phyloP scores from a whole-genome alignment of 2,797 vertebrate genomes.

The Tapirus indicus region DNA sequence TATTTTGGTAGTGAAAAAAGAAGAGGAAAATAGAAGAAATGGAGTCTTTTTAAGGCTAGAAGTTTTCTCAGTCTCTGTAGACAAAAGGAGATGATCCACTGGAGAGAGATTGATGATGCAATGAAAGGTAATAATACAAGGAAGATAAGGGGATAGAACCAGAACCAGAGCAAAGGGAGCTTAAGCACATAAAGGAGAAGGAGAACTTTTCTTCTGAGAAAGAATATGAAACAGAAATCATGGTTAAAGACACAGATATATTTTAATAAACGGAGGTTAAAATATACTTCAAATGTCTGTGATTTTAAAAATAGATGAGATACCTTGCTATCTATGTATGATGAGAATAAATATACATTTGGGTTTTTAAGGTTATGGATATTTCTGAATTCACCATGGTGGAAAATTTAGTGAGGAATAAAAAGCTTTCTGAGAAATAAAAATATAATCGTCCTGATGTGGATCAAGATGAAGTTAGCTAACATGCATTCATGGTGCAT shows the following conservation, averaged over 20 bases:
- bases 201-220: not conserved
- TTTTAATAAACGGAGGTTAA: not conserved
- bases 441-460: not conserved
- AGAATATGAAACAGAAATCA: not conserved
- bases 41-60: not conserved
- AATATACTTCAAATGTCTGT: not conserved
- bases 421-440: not conserved
- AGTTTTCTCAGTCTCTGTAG: not conserved
- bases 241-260: not conserved
- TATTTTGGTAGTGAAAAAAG: not conserved
- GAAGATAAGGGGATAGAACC: not conserved
- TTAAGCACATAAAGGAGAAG: not conserved
- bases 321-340: not conserved
- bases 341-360: not conserved
- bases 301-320: conserved; percentile 30
- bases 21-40: not conserved
- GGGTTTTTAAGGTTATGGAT: not conserved
- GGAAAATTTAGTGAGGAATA: not conserved
- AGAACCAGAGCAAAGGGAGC: not conserved
- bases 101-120: not conserved
- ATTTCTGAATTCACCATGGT: not conserved
- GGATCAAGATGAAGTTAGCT: not conserved
- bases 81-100: not conserved
- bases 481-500: not conserved
- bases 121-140: not conserved